phyloP scores from a whole-genome alignment of 2,797 vertebrate genomes.

The Eutrigla gurnardus region DNA sequence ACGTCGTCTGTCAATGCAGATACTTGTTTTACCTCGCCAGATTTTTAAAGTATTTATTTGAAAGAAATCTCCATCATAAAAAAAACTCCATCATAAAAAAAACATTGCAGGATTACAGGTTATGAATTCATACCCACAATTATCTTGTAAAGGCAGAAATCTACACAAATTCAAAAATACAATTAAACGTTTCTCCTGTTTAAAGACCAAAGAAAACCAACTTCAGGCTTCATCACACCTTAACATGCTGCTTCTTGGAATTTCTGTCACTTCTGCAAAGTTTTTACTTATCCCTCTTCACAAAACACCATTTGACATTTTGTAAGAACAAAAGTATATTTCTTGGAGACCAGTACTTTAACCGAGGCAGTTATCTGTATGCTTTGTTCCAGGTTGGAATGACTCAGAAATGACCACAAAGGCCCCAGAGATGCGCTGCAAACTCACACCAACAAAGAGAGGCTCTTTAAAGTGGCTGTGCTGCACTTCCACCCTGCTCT shows the following conservation, averaged over 20 bases:
- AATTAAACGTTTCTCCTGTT: not conserved
- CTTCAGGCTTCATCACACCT: constrained; percentile 9
- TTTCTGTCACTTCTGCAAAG: constrained; percentile 1
- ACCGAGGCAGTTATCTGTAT: constrained; percentile 60
- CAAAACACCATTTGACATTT: constrained; percentile 43
- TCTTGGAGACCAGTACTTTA: constrained; percentile 45
- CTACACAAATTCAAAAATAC: not conserved
- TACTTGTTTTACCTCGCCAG: too few relatives aligned
- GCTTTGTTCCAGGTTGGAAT: constrained; percentile 58
- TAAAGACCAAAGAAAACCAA: constrained; percentile 12
- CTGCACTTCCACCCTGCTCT: constrained; percentile 56
- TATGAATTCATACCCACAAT: too few relatives aligned
- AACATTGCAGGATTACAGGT: not conserved
- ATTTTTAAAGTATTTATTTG: too few relatives aligned
- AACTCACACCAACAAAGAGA: constrained; percentile 48
- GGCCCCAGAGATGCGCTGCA: constrained; percentile 52
- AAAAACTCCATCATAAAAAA: constrained; percentile 1
- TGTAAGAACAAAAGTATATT: constrained; percentile 63
- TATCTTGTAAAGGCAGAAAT: constrained; percentile 1
- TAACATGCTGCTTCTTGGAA: constrained; percentile 1
- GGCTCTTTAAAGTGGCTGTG: constrained; percentile 53
- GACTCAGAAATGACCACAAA: constrained; percentile 58
- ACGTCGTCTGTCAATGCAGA: too few relatives aligned
- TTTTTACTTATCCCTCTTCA: constrained; percentile 29
- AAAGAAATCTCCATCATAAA: too few relatives aligned